A percentile compares a stretch with the other conserved stretches of the same genome.
Evolutionary conservation across 35 echinoderm and acorn worm genomes (phyloP).

Genomic region (Chiridota heheva): DNA sequence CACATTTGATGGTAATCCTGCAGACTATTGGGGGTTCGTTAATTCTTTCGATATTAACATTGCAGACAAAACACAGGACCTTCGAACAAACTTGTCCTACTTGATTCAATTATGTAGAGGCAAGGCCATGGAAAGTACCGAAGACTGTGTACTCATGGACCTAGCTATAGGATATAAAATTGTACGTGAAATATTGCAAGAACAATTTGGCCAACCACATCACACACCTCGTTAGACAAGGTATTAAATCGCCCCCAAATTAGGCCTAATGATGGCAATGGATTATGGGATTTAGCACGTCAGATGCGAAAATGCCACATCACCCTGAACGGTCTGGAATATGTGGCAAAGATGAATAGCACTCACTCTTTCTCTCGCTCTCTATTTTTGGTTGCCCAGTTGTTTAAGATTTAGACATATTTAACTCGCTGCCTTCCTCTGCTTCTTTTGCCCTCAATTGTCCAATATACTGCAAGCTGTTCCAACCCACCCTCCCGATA

Average conservation of each 20-base stretch:
- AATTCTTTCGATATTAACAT: slow-evolving; percentile 10
- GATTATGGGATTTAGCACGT: slow-evolving; percentile 36
- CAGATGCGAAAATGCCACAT: slow-evolving; percentile 36
- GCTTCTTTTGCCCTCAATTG: too few relatives aligned
- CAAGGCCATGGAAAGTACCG: neutral
- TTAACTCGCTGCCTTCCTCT: too few relatives aligned
- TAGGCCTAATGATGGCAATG: slow-evolving; percentile 43
- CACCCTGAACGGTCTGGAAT: neutral
- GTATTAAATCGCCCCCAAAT: slow-evolving; percentile 17
- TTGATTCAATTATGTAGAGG: slow-evolving; percentile 7
- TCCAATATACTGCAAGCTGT: neutral
- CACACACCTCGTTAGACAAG: slow-evolving; percentile 2
- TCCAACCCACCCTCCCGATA: too few relatives aligned
- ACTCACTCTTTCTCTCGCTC: neutral
- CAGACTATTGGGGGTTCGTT: neutral
- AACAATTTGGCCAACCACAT: slow-evolving; percentile 52
- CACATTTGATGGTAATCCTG: slow-evolving; percentile 14
- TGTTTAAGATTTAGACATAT: too few relatives aligned
- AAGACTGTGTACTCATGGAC: neutral
- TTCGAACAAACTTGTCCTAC: slow-evolving; percentile 1
- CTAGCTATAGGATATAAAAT: neutral
- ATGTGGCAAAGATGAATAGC: slow-evolving; percentile 18
- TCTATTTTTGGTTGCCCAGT: neutral
- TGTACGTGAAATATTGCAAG: slow-evolving; percentile 19
- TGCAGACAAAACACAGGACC: neutral